Conservation (phyloP, 2,797 vertebrate species). For the Notamacropus eugenii region DNA sequence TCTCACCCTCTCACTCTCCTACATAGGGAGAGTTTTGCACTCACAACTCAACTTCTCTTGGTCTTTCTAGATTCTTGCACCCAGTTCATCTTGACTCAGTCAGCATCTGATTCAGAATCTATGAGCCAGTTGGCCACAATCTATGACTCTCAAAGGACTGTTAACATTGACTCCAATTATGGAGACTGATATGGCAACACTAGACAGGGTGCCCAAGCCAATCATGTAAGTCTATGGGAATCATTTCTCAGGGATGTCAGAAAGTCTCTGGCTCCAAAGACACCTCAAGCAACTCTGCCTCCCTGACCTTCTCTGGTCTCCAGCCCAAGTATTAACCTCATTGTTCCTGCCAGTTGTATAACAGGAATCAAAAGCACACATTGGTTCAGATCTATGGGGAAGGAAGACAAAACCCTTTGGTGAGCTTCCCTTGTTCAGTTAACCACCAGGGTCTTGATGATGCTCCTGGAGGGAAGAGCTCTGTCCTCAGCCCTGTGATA, state of each 20-base stretch:
- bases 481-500: no score
- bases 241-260: not conserved
- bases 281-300: not conserved
- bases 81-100: not conserved
- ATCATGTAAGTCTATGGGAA: not conserved
- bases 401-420: not conserved
- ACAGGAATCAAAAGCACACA: not conserved
- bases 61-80: no score
- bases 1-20: rapidly evolving
- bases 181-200: not conserved
- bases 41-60: not conserved
- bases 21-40: no score
- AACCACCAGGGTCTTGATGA: no score
- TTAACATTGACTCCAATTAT: not conserved
- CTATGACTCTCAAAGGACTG: not conserved
- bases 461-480: no score
- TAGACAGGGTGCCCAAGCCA: rapidly evolving
- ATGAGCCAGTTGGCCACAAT: not conserved
- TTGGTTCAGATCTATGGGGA: no score
- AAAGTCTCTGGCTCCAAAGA: not conserved
- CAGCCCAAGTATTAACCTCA: not conserved
- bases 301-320: no score
- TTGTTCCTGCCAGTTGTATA: no score
- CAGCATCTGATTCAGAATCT: not conserved
- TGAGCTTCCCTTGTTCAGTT: not conserved